These are phyloP conservation scores for Aphelenchoides bicaudatus DNA, from an alignment of 2,888 invertebrate genomes.

Conservation along the genomic window DNA sequence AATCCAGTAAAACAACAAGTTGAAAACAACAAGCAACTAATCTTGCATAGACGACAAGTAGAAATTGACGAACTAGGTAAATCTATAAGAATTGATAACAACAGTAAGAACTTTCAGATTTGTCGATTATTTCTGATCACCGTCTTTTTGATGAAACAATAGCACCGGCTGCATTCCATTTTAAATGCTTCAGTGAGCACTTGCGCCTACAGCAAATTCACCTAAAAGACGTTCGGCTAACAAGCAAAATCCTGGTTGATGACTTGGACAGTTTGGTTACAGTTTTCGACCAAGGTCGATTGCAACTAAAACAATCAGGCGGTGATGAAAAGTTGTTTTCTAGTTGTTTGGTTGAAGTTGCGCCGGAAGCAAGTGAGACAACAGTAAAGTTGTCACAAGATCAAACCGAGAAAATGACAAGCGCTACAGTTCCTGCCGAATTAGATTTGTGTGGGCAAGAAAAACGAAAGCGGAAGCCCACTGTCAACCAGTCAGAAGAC, in stretches of 20 bases:
- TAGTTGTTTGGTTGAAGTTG: slow-evolving; percentile 4
- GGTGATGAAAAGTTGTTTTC: slow-evolving; percentile 1
- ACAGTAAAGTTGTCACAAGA: not conserved
- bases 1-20: slow-evolving; percentile 1
- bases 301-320: slow-evolving; percentile 13
- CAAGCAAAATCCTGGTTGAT: slow-evolving; percentile 2
- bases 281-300: not conserved
- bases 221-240: slow-evolving; percentile 12
- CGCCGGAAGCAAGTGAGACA: not conserved
- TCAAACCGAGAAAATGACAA: not conserved
- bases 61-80: slow-evolving; percentile 7
- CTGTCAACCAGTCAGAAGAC: not conserved
- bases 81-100: too few species aligned
- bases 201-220: not conserved
- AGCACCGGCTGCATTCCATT: slow-evolving; percentile 15
- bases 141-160: slow-evolving; percentile 10
- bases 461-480: too few species aligned
- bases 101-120: too few species aligned
- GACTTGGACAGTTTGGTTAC: slow-evolving; percentile 8
- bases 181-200: slow-evolving; percentile 10
- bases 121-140: slow-evolving; percentile 7
- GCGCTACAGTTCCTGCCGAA: not conserved
- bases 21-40: not conserved
- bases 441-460: too few species aligned
- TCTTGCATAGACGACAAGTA: slow-evolving; percentile 1